phyloP scores from a whole-genome alignment of 2,797 vertebrate genomes.

The Glossophaga mutica region DNA sequence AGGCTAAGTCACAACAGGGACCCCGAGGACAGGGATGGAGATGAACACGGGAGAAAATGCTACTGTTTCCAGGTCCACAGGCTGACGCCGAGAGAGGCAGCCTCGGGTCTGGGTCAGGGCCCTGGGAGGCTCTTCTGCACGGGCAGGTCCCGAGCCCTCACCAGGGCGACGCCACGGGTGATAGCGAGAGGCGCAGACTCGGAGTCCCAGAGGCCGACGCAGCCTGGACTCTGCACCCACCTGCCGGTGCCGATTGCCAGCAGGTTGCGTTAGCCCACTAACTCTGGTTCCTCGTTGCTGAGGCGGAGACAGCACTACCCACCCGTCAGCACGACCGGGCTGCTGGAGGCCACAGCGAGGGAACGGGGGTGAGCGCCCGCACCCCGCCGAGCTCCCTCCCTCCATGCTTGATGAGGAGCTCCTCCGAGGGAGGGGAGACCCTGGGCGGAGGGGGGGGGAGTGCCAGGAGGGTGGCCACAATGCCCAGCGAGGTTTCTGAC shows the following conservation, averaged over 20 bases:
- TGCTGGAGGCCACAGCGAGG: neutral
- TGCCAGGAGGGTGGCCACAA: rapidly evolving
- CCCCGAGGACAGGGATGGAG: neutral
- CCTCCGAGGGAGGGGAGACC: neutral
- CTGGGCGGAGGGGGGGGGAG: neutral
- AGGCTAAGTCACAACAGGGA: neutral
- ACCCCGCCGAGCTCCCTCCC: neutral
- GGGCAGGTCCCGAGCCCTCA: rapidly evolving
- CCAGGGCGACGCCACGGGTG: neutral
- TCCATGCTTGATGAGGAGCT: rapidly evolving
- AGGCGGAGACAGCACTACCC: neutral
- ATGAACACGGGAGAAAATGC: neutral
- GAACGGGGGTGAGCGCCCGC: rapidly evolving
- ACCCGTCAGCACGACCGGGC: rapidly evolving
- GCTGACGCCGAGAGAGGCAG: neutral
- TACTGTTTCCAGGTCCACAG: neutral
- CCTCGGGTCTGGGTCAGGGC: rapidly evolving
- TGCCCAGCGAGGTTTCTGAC: no score
- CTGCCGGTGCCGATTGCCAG: no score
- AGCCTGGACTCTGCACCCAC: neutral
- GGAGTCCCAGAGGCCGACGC: neutral
- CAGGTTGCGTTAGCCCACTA: rapidly evolving
- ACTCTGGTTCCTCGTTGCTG: neutral
- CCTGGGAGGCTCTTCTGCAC: neutral
- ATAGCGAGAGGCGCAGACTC: rapidly evolving